Base-by-base conservation (phyloP, 2,888 invertebrate species). In the Clistopyga incitator region DNA sequence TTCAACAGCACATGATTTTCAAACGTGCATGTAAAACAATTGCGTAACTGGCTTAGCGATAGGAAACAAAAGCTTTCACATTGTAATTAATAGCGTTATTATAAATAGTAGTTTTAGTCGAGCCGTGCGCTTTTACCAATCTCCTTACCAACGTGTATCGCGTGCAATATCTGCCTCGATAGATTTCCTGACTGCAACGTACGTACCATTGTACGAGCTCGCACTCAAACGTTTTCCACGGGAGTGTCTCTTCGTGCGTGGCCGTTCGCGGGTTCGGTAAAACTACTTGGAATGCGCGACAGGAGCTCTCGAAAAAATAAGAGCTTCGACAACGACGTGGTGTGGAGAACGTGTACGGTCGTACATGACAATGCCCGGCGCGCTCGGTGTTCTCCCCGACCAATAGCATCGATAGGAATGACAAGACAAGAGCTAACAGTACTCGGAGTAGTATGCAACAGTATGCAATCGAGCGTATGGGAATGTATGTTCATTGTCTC, bases 291-390 rank as follows among this genome's bases (percentile, higher is more conserved):
- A 71, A 82, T 82, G 75, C 82, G 74, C 38, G 64, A 29, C 75
- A 29, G 47, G 54, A 78, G 74, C 15, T 70, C 47, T 68, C 56
- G 59, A 45, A 72, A 71, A 79, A 72, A 80, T 72, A 77, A 67
- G 54, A 82, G 61, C 70, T 75, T 56, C 34, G 68, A 78, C 74
- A 54, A 75, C 61, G 61, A 38, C 15, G 45, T 59, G 65, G n/a
- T 23, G 38, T 29, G 71, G 75, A 38, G 75, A 79, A 42, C 50
- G 67, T 45, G 59, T 68, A 80, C 76, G 72, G 72, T 76, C 79
- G 79, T 76, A 80, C 83, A 83, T 80, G 54, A 83, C 83, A 83
- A 83, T 83, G 61, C 4, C 56, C 50, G 11, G 13, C 64, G 65
- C 18, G 47, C 20, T 50, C 34, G 25, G 42, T 29, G 18, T 13